These are phyloP conservation scores for Gymnorhina tibicen DNA, from an alignment of 2,113 vertebrate genomes.

Conservation along the genomic window DNA sequence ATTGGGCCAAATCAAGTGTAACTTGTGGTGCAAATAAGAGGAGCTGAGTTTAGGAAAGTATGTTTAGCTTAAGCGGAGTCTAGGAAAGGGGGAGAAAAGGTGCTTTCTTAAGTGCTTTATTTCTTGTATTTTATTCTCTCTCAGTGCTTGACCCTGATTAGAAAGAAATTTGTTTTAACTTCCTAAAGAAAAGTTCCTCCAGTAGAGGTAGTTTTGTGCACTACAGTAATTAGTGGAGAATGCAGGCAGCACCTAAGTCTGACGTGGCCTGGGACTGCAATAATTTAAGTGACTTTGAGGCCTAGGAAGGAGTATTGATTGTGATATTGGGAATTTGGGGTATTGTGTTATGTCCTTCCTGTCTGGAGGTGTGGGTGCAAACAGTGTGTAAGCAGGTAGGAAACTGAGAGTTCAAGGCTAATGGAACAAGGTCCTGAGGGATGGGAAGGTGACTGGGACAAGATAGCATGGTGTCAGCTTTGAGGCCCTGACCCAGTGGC, in stretches of 20 bases:
- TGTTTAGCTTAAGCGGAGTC: neutral
- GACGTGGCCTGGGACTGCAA: neutral
- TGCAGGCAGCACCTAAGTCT: neutral
- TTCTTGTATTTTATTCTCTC: neutral
- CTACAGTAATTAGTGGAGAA: neutral
- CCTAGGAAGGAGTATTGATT: neutral
- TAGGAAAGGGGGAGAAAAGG: neutral
- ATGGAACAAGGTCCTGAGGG: neutral
- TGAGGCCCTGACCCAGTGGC: neutral
- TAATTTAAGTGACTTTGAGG: neutral
- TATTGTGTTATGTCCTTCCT: neutral
- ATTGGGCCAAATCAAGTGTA: neutral
- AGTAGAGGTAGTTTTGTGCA: neutral
- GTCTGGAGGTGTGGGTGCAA: neutral
- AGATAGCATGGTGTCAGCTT: neutral
- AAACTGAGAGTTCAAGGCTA: neutral
- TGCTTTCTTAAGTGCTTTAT: neutral
- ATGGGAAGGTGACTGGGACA: neutral
- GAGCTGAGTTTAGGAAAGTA: neutral
- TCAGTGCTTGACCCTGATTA: neutral
- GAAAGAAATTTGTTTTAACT: neutral
- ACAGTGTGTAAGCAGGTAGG: neutral
- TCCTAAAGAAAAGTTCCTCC: neutral
- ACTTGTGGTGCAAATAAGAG: neutral
- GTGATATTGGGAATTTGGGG: neutral